Evolutionary conservation across 2,888 invertebrate genomes (phyloP), one percentile per base, ranked within the genome.

Genomic region (Tachystola acroxantha): DNA sequence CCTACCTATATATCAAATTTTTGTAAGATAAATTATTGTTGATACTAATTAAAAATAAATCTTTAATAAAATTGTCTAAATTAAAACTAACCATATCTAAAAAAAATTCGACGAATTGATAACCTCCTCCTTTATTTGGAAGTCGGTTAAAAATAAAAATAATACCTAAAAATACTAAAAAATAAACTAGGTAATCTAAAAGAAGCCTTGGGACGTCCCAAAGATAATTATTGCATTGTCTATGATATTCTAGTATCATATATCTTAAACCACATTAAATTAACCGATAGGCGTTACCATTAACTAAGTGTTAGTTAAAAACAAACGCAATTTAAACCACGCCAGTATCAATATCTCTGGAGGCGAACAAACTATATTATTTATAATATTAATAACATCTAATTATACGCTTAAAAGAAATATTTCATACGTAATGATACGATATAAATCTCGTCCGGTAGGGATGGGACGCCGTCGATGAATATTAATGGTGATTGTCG

Each of bases 371-470:
- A 57, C 56, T 56, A 59, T 70, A 78, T 79, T 81, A 81, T 81
- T 84, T 80, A 81, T 76, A 81, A 82, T 85, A 84, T 85, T 84
- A 85, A 85, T 86, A 84, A 80, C 82, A 77, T 64, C 82, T 86
- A 85, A 86, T 85, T 80, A 85, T 84, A 84, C 70, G 77, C 71
- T 82, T 81, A 76, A 81, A 80, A 78, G 80, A 84, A 80, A 86
- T 86, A 85, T 85, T 81, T 85, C 82, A 84, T 82, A 76, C 75
- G 73, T 84, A 86, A 85, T 86, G 85, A 85, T 78, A 71, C 60
- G 80, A 82, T 84, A 86, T 86, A 82, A 86, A 86, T 86, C 85
- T 81, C 64, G 63, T 65, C 64, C 63, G 52, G 24, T 77, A 80
- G 79, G 45, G 79, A 37, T 63, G 80, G 49, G 65, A 36, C 24